These are phyloP conservation scores for Acinonyx jubatus DNA, from an alignment of 2,113 vertebrate species.

Conservation along the genomic window DNA sequence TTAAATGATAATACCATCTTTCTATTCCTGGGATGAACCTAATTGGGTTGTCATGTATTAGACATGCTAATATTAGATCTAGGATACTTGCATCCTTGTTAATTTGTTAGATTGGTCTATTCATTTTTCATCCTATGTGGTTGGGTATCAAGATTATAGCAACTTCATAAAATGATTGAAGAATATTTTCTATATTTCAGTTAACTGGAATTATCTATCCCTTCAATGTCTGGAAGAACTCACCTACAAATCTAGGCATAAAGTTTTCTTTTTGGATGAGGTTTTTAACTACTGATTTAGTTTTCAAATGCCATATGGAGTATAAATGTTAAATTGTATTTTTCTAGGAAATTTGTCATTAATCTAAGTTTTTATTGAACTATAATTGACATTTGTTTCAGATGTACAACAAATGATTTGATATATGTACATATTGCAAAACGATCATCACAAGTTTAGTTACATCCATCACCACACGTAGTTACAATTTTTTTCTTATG, in stretches of 20 bases:
- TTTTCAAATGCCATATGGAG: not conserved
- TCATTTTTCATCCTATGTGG: not conserved
- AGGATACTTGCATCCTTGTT: not conserved
- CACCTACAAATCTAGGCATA: not conserved
- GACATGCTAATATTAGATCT: not conserved
- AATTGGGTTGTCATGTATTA: not conserved
- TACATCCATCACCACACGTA: not conserved
- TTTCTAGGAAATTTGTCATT: not conserved
- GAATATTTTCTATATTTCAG: not conserved
- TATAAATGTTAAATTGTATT: not conserved
- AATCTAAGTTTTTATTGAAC: not conserved
- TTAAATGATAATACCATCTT: not conserved
- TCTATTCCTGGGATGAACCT: not conserved
- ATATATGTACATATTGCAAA: not conserved
- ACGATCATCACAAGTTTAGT: not conserved
- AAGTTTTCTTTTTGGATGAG: not conserved
- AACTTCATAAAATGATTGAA: not conserved
- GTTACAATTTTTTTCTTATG: not conserved
- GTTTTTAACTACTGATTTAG: not conserved
- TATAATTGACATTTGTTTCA: not conserved
- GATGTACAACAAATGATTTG: not conserved
- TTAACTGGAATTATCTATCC: not conserved
- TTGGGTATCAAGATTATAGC: not conserved
- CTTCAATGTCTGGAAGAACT: not conserved
- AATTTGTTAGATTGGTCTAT: not conserved